phyloP scores from a whole-genome alignment of 2,113 vertebrate species.

The Axis porcinus region DNA sequence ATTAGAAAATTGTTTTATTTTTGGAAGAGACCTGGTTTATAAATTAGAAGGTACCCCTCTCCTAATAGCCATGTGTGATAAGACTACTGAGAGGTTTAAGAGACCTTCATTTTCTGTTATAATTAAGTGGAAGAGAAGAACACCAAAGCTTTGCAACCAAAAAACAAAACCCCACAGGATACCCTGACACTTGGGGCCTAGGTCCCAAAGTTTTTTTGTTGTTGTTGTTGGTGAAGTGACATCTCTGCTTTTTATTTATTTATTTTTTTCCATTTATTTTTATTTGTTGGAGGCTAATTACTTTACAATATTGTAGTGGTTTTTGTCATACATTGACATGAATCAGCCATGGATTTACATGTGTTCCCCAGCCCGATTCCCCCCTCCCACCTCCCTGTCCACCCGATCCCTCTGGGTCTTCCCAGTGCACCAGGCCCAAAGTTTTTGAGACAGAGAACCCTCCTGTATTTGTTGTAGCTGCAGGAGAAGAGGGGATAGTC shows the following conservation, averaged over 20 bases:
- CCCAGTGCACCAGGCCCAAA: too few relatives aligned
- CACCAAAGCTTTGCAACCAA: background rate
- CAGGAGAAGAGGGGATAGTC: background rate
- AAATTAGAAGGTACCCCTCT: background rate
- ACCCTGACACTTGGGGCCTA: background rate
- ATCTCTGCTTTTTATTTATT: too few relatives aligned
- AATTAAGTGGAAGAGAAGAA: background rate
- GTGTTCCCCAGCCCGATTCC: too few relatives aligned
- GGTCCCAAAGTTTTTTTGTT: background rate
- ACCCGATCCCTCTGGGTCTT: too few relatives aligned
- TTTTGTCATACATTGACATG: too few relatives aligned
- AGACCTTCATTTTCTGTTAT: background rate
- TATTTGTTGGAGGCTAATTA: too few relatives aligned
- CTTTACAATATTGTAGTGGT: too few relatives aligned
- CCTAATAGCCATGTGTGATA: background rate
- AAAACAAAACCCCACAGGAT: background rate
- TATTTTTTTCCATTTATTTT: too few relatives aligned
- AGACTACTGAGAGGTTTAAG: background rate
- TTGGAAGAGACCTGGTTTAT: background rate
- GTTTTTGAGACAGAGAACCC: background rate
- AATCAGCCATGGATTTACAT: too few relatives aligned
- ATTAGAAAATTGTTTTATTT: background rate
- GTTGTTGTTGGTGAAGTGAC: too few relatives aligned
- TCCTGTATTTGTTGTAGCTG: background rate
- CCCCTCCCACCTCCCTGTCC: too few relatives aligned